Evolutionary conservation across 2,797 vertebrate genomes (phyloP), one percentile per base, ranked within the genome.

Genomic region (Anguilla anguilla): DNA sequence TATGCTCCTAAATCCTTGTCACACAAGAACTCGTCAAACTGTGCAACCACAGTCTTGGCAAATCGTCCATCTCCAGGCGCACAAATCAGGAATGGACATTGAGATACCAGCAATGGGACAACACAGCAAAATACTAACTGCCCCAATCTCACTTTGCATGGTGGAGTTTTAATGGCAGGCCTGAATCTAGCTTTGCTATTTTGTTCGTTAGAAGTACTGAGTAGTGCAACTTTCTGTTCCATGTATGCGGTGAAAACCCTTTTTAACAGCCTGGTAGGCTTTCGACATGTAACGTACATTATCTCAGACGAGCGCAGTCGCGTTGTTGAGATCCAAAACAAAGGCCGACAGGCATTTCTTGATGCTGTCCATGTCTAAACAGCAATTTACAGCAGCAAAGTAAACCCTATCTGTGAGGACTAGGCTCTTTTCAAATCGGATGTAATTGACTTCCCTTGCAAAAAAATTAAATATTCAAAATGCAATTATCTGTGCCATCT

Each of bases 241-340:
- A 19, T 22, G 61, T 22, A 64, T 25, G 61, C 61, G 43, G 43
- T n/a, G 2, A 69, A n/a, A 69, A 10, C 17, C n/a, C 64, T 69
- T 69, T 28, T 69, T 69, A 69, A 69, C n/a, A 28, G 64, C 64
- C 64, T 69, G 64, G 64, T 69, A 28, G 64, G 64, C 64, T 69
- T 69, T 69, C 64, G 28, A 28, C 7, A 7, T 69, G 25, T 25
- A 28, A 69, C n/a, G n/a, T 69, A n/a, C n/a, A 69, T 69, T 69
- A 1, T 28, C 64, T 69, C 64, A n/a, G 6, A 69, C 25, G 10
- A n/a, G 7, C 11, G 57, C 17, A 17, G 17, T 17, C 15, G 17
- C 57, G 17, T 28, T 69, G 17, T 69, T 69, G 6, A n/a, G 7
- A 69, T 69, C 7, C 64, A 69, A 69, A 69, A 9, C 1, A 69